Base-by-base conservation (phyloP, 2,888 invertebrate species). In the Lasioglossum zephyrum region DNA sequence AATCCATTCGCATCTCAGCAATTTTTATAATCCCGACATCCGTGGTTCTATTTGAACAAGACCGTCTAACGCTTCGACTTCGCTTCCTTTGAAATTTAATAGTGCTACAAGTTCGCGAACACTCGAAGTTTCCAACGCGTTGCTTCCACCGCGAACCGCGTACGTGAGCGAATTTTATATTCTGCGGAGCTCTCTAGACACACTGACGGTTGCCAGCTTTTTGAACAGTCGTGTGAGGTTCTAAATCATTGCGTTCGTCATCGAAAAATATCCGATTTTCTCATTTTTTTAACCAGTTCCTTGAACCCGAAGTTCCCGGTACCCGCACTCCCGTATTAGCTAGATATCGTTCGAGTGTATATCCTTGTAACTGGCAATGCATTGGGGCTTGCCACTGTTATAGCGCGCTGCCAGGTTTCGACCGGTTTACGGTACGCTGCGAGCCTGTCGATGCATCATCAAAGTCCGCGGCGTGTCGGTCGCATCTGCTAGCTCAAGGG, bases 381-480 rank as follows among this genome's bases (percentile, higher is more conserved):
- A 57, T n/a, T 9, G 57, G 0, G 4, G 57, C 1, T 11, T 57
- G n/a, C 22, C 57, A n/a, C 57, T 57, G 57, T 57, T 57, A n/a
- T n/a, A 57, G 4, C 57, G 1, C 9, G n/a, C 57, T n/a, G n/a
- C n/a, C n/a, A 57, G n/a, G 8, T 57, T 11, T n/a, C 1, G 57
- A 1, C n/a, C 11, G 4, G 57, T 57, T 57, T n/a, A n/a, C n/a
- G 57, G n/a, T 57, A 5, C 60, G 49, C 31, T 77, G 57, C 74
- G n/a, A 22, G 53, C 72, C 69, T 44, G 73, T 81, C 77, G 76
- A 87, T 83, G 78, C 84, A 77, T 57, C 74, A 70, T 89, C 79
- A 77, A 80, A 85, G 79, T 75, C 57, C 39, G 31, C 11, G 31
- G 53, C 57, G 57, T 11, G 11, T n/a, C 26, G 60, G 22, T 72